Evolutionary conservation across 2,113 vertebrate genomes (phyloP), one percentile per base, ranked within the genome.

Genomic region (Campylomormyrus numenius): DNA sequence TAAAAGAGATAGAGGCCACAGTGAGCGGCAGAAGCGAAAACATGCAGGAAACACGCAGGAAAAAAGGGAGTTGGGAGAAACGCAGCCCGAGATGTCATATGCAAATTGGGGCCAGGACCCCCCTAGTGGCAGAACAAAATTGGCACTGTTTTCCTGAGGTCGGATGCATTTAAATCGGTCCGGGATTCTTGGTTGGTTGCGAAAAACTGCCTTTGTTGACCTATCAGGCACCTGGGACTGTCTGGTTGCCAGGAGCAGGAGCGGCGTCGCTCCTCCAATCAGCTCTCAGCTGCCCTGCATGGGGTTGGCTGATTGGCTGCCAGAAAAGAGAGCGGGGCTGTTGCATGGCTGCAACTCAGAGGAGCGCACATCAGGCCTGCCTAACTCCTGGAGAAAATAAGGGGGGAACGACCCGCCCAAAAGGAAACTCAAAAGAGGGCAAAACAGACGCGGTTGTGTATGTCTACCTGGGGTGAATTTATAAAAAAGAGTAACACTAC

Each of bases 161-260:
- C 45, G 42, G 39, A 85, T 85, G 42, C 42, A 48, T 85, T 85
- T 85, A 85, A 85, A 85, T 85, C 45, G 45, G 83, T 85, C 83
- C 39, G 45, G 83, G 45, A 85, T 85, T 85, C 83, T 85, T 85
- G 83, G 83, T 48, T 85, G 83, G 83, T 85, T 85, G 45, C 83
- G 39, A 85, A 85, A 85, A 85, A 24, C 83, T 85, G 83, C 42
- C 45, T 85, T 85, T 85, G 45, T 85, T 85, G 83, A 85, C 83
- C 83, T 85, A 85, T 85, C 45, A 85, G 83, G 45, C 83, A 85
- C 83, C 83, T 85, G 83, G 83, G 83, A 85, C 42, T 85, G 42
- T 85, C 83, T 85, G 83, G 83, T 85, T 85, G 83, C 83, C 83
- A 85, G 83, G 83, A 46, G 83, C 45, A 85, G 45, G 24, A 85